phyloP scores from a whole-genome alignment of 53 echinoderm and acorn worm species.

The Stichopus horrens region DNA sequence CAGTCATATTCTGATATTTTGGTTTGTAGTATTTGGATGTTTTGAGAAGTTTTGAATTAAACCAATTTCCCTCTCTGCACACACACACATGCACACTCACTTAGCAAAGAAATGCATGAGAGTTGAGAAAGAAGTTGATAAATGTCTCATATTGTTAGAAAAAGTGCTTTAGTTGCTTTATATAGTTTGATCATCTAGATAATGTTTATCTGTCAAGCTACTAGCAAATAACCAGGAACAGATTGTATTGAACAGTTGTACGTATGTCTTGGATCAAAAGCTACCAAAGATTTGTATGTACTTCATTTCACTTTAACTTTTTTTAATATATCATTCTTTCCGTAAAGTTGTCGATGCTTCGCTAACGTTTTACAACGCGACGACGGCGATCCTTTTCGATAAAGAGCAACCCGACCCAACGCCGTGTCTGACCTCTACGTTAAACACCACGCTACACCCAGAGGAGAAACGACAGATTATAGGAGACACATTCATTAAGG shows the following conservation, averaged over 20 bases:
- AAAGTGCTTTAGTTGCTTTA: no score
- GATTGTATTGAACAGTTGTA: neutral
- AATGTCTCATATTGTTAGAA: no score
- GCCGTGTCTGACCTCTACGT: slow-evolving; percentile 72
- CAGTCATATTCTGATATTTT: no score
- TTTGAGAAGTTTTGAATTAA: no score
- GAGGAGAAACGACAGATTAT: slow-evolving; percentile 94
- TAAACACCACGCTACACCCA: slow-evolving; percentile 81
- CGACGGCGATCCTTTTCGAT: slow-evolving; percentile 73
- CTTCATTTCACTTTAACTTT: neutral
- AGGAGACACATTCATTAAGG: slow-evolving; percentile 91
- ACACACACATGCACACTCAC: no score
- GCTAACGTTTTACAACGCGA: slow-evolving; percentile 88
- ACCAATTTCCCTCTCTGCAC: no score
- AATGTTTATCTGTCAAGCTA: no score
- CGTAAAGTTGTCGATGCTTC: slow-evolving; percentile 82
- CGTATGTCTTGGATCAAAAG: neutral
- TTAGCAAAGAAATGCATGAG: no score
- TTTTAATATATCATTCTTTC: neutral
- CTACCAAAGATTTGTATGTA: neutral
- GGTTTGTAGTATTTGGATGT: no score
- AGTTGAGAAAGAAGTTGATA: no score
- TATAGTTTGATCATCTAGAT: no score
- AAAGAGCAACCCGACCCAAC: slow-evolving; percentile 73
- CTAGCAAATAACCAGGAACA: neutral